Evolutionary conservation across 2,888 invertebrate genomes (phyloP).

Genomic region (Apamea monoglypha): DNA sequence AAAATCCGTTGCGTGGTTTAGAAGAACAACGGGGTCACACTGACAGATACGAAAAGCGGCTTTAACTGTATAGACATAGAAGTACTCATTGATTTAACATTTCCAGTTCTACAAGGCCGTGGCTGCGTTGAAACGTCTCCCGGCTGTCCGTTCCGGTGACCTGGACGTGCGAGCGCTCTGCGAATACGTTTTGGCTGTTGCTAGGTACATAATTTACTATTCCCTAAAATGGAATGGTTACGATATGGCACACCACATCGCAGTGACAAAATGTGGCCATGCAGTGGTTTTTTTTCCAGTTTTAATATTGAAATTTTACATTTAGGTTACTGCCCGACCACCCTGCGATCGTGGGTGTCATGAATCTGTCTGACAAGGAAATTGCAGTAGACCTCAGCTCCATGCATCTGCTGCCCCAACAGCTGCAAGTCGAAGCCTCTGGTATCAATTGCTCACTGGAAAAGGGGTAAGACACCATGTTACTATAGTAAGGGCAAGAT

Average conservation of each 20-base stretch:
- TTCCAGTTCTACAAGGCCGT: conserved; percentile 90
- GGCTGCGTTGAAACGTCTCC: conserved; percentile 80
- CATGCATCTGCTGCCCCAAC: conserved; percentile 72
- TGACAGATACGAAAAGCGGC: neutral
- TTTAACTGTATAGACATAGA: neutral
- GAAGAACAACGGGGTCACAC: neutral
- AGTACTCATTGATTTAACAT: neutral
- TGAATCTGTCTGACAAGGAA: conserved; percentile 82
- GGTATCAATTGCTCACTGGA: conserved; percentile 77
- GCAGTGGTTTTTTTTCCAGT: neutral
- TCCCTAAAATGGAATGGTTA: neutral
- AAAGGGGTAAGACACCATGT: conserved; percentile 75
- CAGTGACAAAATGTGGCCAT: neutral
- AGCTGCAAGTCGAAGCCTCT: conserved; percentile 77
- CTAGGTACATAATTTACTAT: conserved; percentile 74
- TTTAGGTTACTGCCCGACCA: conserved; percentile 76
- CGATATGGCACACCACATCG: neutral
- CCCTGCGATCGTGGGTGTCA: conserved; percentile 81
- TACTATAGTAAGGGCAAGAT: neutral
- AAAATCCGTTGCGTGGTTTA: neutral
- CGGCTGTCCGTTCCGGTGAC: conserved; percentile 79
- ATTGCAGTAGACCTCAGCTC: conserved; percentile 80
- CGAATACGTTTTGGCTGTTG: conserved; percentile 78
- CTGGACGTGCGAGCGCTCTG: conserved; percentile 79
- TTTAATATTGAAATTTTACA: neutral